A percentile compares a stretch with the other conserved stretches of the same genome.
Evolutionary conservation across 2,113 vertebrate genomes (phyloP).

Genomic region (Astatotilapia flaviijosephi): DNA sequence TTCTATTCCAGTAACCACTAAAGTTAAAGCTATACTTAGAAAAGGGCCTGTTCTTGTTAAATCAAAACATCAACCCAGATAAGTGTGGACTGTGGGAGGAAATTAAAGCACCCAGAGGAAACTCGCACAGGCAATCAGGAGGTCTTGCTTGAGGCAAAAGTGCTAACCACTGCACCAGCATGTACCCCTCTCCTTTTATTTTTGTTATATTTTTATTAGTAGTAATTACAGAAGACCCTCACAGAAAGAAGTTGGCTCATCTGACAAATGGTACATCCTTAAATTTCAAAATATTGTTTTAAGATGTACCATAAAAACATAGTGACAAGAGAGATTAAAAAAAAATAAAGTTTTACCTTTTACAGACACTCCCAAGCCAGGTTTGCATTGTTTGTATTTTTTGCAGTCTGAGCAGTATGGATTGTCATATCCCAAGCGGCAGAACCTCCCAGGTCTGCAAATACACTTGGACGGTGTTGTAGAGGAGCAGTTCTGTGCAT

Average conservation of each 20-base stretch:
- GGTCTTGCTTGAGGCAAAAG: not conserved
- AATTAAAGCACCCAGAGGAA: not conserved
- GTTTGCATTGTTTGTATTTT: not conserved
- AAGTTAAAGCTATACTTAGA: not conserved
- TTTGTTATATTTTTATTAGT: not conserved
- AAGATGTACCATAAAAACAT: not conserved
- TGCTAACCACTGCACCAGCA: not conserved
- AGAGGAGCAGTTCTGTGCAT: constrained; percentile 22
- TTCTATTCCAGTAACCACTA: not conserved
- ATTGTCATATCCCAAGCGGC: rapidly evolving
- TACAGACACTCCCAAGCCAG: constrained; percentile 31
- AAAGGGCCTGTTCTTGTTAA: not conserved
- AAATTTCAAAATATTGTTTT: not conserved
- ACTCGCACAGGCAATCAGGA: not conserved
- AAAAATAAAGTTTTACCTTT: constrained; percentile 50
- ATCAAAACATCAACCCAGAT: not conserved
- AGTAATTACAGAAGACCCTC: not conserved
- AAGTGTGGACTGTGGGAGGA: not conserved
- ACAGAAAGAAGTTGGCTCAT: not conserved
- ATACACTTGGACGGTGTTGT: constrained; percentile 32
- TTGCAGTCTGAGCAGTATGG: not conserved
- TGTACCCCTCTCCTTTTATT: not conserved
- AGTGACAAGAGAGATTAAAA: rapidly evolving
- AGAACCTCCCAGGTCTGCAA: constrained; percentile 54
- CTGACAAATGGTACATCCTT: not conserved